Evolutionary conservation across 2,888 invertebrate species (phyloP).

Genomic region (Mesorhabditis spiculigera): DNA sequence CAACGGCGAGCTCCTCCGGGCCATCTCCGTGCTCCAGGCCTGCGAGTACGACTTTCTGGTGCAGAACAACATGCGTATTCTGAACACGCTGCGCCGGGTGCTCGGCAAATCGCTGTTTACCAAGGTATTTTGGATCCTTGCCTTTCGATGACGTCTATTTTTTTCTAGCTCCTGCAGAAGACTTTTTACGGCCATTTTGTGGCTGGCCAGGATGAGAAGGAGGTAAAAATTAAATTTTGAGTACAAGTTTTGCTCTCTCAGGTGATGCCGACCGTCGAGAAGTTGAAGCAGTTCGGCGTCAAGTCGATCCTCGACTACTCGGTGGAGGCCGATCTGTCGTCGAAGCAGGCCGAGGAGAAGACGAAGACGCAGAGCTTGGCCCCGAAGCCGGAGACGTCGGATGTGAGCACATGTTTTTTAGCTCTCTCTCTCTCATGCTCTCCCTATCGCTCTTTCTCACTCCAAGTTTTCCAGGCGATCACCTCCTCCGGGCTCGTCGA

Average conservation of each 20-base stretch:
- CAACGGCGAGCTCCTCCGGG: constrained; percentile 52
- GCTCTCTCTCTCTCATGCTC: constrained; percentile 27
- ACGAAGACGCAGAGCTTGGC: constrained; percentile 22
- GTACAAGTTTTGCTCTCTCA: constrained; percentile 11
- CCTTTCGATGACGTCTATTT: neutral
- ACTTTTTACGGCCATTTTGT: constrained; percentile 99
- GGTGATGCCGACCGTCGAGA: constrained; percentile 76
- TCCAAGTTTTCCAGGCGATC: constrained; percentile 30
- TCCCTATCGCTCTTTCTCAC: constrained; percentile 12
- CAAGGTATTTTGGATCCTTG: constrained; percentile 10
- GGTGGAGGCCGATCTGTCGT: constrained; percentile 86
- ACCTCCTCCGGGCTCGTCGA: constrained; percentile 33
- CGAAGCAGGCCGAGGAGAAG: constrained; percentile 87
- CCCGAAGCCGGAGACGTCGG: constrained; percentile 18
- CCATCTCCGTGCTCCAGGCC: constrained; percentile 45
- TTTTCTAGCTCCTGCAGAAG: constrained; percentile 72
- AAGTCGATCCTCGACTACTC: constrained; percentile 98
- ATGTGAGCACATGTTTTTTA: neutral
- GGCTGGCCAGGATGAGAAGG: constrained; percentile 74
- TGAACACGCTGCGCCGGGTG: constrained; percentile 35
- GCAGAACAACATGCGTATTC: constrained; percentile 48
- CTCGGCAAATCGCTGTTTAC: constrained; percentile 36
- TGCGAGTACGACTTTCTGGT: constrained; percentile 49
- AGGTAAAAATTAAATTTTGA: constrained; percentile 25
- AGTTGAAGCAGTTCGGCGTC: constrained; percentile 88